A percentile compares a stretch with the other conserved stretches of the same genome.
Evolutionary conservation across 2,888 invertebrate species (phyloP).

Genomic region (Cryptus viduatorius): DNA sequence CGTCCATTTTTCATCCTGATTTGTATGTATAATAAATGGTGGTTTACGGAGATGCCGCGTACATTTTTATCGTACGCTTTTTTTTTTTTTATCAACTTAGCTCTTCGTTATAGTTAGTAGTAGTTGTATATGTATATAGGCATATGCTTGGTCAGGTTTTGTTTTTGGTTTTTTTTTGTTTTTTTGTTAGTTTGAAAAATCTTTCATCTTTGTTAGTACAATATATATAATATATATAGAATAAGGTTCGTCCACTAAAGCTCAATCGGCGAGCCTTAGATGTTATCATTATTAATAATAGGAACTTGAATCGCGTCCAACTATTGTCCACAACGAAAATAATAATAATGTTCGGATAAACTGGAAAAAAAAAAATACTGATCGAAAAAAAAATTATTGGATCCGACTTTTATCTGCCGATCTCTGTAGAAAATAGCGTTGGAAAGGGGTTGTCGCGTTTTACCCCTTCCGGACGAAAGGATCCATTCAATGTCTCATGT

Average conservation of each 20-base stretch:
- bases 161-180: constrained; percentile 29
- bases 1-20: constrained; percentile 34
- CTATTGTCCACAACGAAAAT: constrained; percentile 39
- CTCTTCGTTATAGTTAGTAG: constrained; percentile 33
- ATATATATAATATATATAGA: constrained; percentile 40
- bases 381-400: constrained; percentile 1
- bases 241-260: constrained; percentile 71
- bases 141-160: constrained; percentile 72
- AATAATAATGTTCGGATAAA: constrained; percentile 13
- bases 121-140: constrained; percentile 64
- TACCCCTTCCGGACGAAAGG: constrained; percentile 69
- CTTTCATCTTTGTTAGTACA: constrained; percentile 50
- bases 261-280: constrained; percentile 77
- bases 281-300: constrained; percentile 74
- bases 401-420: constrained; percentile 19
- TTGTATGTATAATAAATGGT: constrained; percentile 53
- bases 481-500: constrained; percentile 69
- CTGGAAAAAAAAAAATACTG: constrained; percentile 34
- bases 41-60: constrained; percentile 40
- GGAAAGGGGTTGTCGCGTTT: constrained; percentile 60
- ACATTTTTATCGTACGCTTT: constrained; percentile 34
- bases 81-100: constrained; percentile 35
- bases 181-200: constrained; percentile 49
- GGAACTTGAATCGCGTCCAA: constrained; percentile 75
- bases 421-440: constrained; percentile 21